Evolutionary conservation across 2,888 invertebrate genomes (phyloP).

Genomic region (Eupithecia inturbata): DNA sequence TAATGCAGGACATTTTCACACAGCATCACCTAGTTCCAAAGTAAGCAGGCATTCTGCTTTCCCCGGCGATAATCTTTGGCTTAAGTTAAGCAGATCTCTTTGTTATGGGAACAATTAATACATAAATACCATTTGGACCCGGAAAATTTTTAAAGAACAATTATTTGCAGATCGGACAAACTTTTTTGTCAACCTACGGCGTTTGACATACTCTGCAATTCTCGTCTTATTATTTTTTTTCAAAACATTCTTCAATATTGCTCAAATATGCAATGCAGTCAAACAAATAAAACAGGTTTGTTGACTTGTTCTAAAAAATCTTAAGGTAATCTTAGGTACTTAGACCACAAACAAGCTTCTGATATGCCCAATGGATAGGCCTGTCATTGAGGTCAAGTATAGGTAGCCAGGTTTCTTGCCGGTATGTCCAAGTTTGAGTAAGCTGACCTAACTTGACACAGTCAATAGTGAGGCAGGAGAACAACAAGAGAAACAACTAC

Average conservation of each 20-base stretch:
- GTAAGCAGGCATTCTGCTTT: slow-evolving; percentile 57
- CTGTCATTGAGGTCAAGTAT: slow-evolving; percentile 42
- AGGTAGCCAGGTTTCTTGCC: slow-evolving; percentile 25
- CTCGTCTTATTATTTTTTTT: neutral
- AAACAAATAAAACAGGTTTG: slow-evolving; percentile 4
- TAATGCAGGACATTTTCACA: too few species aligned
- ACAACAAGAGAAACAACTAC: neutral
- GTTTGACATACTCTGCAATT: neutral
- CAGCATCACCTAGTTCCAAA: too few species aligned
- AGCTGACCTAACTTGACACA: slow-evolving; percentile 38
- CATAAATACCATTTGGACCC: too few species aligned
- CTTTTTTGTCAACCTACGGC: too few species aligned
- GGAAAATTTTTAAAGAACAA: too few species aligned
- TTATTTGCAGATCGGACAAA: too few species aligned
- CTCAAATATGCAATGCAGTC: neutral
- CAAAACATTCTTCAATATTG: neutral
- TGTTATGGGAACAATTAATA: too few species aligned
- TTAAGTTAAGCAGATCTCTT: slow-evolving; percentile 30
- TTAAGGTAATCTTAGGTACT: neutral
- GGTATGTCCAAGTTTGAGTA: slow-evolving; percentile 37
- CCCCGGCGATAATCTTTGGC: slow-evolving; percentile 55
- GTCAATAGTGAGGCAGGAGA: slow-evolving; percentile 6
- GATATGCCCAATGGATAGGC: slow-evolving; percentile 11
- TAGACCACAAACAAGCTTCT: slow-evolving; percentile 26
- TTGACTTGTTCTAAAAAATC: slow-evolving; percentile 2